Conservation (phyloP, 92 coral and sea anemone species). For the Chrysogorgia sp. region DNA sequence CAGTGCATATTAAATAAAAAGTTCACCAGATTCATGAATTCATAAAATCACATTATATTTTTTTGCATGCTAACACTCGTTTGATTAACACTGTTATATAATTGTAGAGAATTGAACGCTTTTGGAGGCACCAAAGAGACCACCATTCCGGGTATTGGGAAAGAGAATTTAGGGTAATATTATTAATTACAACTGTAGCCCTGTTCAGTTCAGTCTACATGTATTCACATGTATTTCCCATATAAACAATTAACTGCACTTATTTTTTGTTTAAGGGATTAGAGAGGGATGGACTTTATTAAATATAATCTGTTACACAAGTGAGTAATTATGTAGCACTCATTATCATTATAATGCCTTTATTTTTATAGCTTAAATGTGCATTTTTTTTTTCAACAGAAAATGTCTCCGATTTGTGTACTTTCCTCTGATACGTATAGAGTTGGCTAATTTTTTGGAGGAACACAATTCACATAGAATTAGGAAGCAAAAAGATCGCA, state of each 20-base stretch:
- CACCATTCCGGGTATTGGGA: conserved; percentile 56
- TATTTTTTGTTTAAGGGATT: no score
- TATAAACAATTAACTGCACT: no score
- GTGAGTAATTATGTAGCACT: neutral
- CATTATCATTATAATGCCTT: neutral
- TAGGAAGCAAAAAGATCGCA: conserved; percentile 49
- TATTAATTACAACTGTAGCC: neutral
- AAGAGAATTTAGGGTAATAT: conserved; percentile 35
- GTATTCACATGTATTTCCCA: no score
- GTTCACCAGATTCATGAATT: neutral
- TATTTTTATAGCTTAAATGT: neutral
- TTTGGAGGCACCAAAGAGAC: conserved; percentile 54
- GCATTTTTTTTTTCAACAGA: conserved; percentile 14
- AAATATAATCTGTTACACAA: neutral
- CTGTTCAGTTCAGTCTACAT: no score
- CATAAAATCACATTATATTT: neutral
- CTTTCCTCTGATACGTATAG: conserved; percentile 41
- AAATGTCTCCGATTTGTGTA: conserved; percentile 48
- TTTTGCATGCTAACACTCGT: neutral
- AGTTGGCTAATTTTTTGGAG: conserved; percentile 36
- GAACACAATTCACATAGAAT: conserved; percentile 57
- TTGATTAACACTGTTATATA: no score
- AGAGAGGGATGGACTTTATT: neutral
- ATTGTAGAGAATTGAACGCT: conserved; percentile 53
- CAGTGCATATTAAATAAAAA: no score